These are phyloP conservation scores for Folsomia candida DNA, from an alignment of 2,888 invertebrate species.

Conservation along the genomic window DNA sequence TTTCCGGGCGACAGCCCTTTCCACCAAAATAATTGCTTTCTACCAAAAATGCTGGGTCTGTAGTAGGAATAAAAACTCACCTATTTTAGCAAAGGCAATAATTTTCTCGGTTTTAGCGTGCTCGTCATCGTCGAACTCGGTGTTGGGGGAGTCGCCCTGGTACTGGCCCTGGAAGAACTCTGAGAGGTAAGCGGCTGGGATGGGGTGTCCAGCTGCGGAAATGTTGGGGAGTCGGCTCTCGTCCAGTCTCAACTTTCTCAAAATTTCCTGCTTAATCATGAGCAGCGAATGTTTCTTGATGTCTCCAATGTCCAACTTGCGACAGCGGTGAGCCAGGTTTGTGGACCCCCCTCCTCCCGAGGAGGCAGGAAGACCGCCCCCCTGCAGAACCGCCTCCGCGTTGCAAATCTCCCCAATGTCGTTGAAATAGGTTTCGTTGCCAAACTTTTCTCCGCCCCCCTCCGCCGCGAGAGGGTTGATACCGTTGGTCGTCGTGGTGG, in stretches of 20 bases:
- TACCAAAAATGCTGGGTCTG: too few species aligned
- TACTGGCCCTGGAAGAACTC: conserved; percentile 46
- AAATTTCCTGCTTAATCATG: conserved; percentile 47
- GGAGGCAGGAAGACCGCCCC: conserved; percentile 19
- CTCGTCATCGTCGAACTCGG: conserved; percentile 47
- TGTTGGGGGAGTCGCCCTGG: conserved; percentile 41
- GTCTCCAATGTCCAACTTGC: conserved; percentile 32
- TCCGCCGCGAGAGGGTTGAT: neutral
- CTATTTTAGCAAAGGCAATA: conserved; percentile 50
- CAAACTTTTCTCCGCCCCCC: neutral
- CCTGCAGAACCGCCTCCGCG: conserved; percentile 22
- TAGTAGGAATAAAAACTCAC: too few species aligned
- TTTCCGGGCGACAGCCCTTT: too few species aligned
- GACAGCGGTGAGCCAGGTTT: neutral
- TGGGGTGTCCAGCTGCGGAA: conserved; percentile 40
- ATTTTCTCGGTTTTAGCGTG: conserved; percentile 50
- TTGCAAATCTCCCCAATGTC: conserved; percentile 28
- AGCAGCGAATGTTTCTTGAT: conserved; percentile 46
- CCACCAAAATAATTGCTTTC: too few species aligned
- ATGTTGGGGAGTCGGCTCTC: conserved; percentile 48
- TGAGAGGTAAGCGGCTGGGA: conserved; percentile 40
- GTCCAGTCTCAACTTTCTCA: conserved; percentile 48
- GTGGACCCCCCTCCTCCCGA: neutral
- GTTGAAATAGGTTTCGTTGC: conserved; percentile 11
- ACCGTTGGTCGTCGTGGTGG: neutral